These are phyloP conservation scores for Linyphia triangularis DNA, from an alignment of 2,888 invertebrate genomes.

Conservation along the genomic window DNA sequence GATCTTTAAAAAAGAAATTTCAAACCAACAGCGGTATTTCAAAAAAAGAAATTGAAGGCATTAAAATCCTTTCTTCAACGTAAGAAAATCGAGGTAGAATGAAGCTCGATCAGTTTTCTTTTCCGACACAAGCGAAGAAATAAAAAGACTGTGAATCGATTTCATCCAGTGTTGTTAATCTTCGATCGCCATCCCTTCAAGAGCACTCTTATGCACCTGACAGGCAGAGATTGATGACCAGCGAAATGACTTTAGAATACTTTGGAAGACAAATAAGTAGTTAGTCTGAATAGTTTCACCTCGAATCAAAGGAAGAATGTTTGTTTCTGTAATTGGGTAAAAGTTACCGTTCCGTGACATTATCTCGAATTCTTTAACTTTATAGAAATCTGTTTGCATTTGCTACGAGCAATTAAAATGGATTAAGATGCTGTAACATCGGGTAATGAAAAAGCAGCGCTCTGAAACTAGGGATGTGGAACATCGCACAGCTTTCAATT, in stretches of 20 bases:
- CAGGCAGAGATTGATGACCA: background rate
- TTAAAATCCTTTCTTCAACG: background rate
- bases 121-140: no score
- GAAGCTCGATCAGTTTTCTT: no score
- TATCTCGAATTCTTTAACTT: no score
- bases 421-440: no score
- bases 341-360: no score
- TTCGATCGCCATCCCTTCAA: background rate
- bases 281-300: background rate
- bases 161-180: background rate
- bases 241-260: background rate
- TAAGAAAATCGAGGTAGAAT: background rate
- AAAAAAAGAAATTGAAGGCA: background rate
- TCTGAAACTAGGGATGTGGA: no score
- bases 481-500: no score
- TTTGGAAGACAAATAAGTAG: background rate
- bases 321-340: background rate
- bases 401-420: no score
- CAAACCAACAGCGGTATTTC: background rate
- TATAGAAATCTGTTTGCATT: no score
- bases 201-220: background rate
- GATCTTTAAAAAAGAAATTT: no score
- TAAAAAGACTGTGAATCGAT: background rate
- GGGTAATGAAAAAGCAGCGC: no score
- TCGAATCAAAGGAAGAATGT: background rate